These are phyloP conservation scores for Lithophane leautieri DNA, from an alignment of 2,888 invertebrate genomes.

Conservation along the genomic window DNA sequence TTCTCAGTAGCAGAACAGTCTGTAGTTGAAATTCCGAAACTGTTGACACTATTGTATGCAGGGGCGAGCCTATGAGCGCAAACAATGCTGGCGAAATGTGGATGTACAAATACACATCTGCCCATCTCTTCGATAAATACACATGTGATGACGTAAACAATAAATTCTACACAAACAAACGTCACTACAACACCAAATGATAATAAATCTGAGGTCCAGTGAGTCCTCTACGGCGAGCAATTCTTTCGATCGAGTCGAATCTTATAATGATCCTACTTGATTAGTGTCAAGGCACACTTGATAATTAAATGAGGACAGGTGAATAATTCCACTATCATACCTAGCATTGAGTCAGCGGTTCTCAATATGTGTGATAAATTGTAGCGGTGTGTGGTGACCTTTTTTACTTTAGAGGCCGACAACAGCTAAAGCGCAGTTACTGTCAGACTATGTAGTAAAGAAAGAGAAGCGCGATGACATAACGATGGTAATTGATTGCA, in stretches of 20 bases:
- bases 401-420: neutral
- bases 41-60: neutral
- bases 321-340: constrained; percentile 29
- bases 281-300: constrained; percentile 51
- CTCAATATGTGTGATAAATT: constrained; percentile 27
- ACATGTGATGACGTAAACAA: neutral
- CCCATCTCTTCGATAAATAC: neutral
- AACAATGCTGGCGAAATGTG: neutral
- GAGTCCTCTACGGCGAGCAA: neutral
- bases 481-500: no score
- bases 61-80: neutral
- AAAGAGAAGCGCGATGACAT: no score
- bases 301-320: constrained; percentile 35
- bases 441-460: no score
- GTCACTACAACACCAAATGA: neutral
- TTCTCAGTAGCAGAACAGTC: neutral
- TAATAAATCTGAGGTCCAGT: constrained; percentile 9
- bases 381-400: constrained; percentile 19
- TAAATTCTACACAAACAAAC: neutral
- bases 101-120: neutral
- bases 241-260: constrained; percentile 28
- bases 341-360: constrained; percentile 31
- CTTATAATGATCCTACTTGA: constrained; percentile 23
- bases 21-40: neutral
- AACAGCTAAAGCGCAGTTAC: no score